Percentiles rank a stretch among this genome's conserved stretches.
Evolutionary conservation across 2,888 invertebrate species (phyloP).

Genomic region (Agrochola lychnidis): DNA sequence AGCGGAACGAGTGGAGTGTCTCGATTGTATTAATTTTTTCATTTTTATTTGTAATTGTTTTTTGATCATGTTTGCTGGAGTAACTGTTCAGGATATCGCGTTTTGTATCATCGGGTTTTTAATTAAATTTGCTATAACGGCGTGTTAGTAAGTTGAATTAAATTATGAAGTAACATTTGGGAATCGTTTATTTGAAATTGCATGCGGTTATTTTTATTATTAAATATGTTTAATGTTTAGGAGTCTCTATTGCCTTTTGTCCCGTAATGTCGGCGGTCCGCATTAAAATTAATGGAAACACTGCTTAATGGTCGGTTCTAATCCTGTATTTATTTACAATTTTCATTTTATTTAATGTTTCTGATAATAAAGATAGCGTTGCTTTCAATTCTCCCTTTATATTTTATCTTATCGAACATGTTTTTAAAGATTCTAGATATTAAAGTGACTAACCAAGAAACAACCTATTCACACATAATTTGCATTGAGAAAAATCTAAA

Average conservation of each 20-base stretch:
- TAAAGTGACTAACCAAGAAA: neutral
- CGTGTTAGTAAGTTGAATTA: slow-evolving; percentile 56
- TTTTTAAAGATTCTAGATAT: neutral
- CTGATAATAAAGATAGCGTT: slow-evolving; percentile 55
- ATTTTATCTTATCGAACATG: neutral
- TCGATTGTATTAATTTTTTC: slow-evolving; percentile 69
- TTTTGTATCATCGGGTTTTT: slow-evolving; percentile 61
- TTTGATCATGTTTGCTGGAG: slow-evolving; percentile 70
- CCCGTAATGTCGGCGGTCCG: slow-evolving; percentile 70
- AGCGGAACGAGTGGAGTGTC: slow-evolving; percentile 74
- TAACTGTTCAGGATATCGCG: slow-evolving; percentile 65
- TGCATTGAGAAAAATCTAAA: neutral
- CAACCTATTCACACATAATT: neutral
- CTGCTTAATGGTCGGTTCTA: slow-evolving; percentile 78
- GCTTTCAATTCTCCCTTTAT: slow-evolving; percentile 18
- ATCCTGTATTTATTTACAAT: slow-evolving; percentile 75
- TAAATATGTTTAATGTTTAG: slow-evolving; percentile 54
- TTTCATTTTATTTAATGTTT: slow-evolving; percentile 65
- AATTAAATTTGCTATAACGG: slow-evolving; percentile 59
- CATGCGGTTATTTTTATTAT: slow-evolving; percentile 41
- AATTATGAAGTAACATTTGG: slow-evolving; percentile 56
- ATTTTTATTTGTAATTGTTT: slow-evolving; percentile 73
- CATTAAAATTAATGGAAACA: slow-evolving; percentile 80
- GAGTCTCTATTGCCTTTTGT: slow-evolving; percentile 69
- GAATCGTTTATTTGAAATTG: slow-evolving; percentile 47